phyloP scores from a whole-genome alignment of 1,140 invertebrate genomes.

The Cydia strobilella region DNA sequence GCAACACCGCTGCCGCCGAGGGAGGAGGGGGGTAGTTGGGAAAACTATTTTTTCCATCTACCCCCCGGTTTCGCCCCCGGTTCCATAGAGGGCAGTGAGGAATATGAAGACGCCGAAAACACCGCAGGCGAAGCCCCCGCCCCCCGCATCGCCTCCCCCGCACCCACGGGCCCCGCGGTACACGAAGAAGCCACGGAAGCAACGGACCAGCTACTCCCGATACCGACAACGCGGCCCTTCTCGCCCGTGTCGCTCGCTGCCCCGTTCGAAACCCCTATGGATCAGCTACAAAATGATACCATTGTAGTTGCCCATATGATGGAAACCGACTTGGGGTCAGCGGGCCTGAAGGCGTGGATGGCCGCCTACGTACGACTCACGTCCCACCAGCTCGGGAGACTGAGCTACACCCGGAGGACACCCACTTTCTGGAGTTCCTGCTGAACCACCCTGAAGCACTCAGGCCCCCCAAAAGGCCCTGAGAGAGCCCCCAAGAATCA shows the following conservation, averaged over 20 bases:
- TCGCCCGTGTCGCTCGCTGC: not conserved
- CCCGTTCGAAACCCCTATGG: not conserved
- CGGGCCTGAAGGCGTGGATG: not conserved
- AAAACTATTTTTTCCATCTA: not conserved
- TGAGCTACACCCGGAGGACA: not conserved
- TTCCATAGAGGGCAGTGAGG: not conserved
- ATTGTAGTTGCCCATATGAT: not conserved
- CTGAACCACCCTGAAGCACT: not conserved
- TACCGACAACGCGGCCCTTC: not conserved
- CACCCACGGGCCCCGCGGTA: not conserved
- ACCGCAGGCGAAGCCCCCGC: not conserved
- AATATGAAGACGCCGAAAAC: not conserved
- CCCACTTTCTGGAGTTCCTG: not conserved
- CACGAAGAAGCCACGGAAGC: not conserved
- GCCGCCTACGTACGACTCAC: not conserved
- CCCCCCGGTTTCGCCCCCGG: not conserved
- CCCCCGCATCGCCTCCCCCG: not conserved
- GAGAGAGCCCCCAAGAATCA: too few species aligned
- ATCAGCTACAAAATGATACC: not conserved
- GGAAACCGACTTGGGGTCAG: too few species aligned
- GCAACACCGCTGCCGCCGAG: not conserved
- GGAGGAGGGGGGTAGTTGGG: not conserved
- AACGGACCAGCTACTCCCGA: not conserved
- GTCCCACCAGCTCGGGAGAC: not conserved
- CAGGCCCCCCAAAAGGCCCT: not conserved